Conservation (phyloP, 2,888 invertebrate genomes). For the Saturnia japonica region DNA sequence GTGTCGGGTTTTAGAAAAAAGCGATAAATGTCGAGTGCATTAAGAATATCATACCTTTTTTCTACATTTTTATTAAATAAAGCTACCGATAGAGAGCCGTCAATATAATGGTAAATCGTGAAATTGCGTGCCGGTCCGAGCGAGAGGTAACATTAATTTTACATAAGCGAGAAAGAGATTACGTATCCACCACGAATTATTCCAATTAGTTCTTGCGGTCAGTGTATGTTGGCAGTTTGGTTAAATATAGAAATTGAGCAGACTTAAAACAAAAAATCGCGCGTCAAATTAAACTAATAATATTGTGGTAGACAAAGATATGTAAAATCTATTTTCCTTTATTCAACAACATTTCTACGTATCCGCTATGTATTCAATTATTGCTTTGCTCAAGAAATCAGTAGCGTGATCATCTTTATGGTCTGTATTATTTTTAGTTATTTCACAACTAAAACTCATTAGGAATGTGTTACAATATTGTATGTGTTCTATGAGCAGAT, state of each 20-base stretch:
- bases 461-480: too few species aligned
- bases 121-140: conserved; percentile 13
- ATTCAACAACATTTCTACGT: background rate
- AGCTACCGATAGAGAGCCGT: conserved; percentile 35
- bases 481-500: too few species aligned
- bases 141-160: background rate
- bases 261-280: background rate
- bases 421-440: too few species aligned
- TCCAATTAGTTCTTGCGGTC: conserved; percentile 9
- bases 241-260: background rate
- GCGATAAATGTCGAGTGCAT: conserved; percentile 1
- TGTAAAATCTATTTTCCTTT: background rate
- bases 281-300: background rate
- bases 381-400: too few species aligned
- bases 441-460: too few species aligned
- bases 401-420: too few species aligned
- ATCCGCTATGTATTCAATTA: too few species aligned
- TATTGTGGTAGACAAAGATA: background rate
- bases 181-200: background rate
- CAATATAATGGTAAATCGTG: conserved; percentile 28
- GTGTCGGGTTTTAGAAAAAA: too few species aligned
- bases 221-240: background rate
- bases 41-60: conserved; percentile 19
- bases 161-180: background rate
- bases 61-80: conserved; percentile 27